Conservation (phyloP, 2,113 vertebrate species). For the Xiphophorus hellerii region DNA sequence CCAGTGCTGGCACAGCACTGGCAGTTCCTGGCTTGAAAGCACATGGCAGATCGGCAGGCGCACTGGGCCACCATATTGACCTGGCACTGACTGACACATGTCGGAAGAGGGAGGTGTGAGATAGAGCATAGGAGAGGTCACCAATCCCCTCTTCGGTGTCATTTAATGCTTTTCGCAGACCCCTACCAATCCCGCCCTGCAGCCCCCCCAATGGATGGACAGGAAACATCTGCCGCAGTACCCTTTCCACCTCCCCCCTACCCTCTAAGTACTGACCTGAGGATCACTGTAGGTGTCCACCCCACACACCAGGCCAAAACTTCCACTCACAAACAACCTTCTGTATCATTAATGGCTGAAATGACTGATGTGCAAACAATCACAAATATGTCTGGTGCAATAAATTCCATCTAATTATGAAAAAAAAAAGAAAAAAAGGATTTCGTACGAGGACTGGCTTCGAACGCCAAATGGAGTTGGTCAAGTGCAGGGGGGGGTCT, state of each 20-base stretch:
- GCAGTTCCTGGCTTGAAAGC: constrained; percentile 64
- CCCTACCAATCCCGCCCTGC: neutral
- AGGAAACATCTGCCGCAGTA: constrained; percentile 64
- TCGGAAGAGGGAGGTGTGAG: constrained; percentile 61
- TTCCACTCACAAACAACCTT: constrained; percentile 40
- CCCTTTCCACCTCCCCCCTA: constrained; percentile 4
- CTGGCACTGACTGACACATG: constrained; percentile 75
- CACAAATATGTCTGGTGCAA: constrained; percentile 9
- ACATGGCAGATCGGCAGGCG: constrained; percentile 68
- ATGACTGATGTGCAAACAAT: constrained; percentile 53
- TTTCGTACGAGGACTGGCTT: constrained; percentile 4
- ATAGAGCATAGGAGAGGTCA: constrained; percentile 58
- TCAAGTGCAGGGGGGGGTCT: constrained; percentile 44
- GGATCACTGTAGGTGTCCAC: neutral
- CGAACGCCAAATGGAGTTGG: constrained; percentile 31
- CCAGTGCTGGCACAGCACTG: constrained; percentile 22
- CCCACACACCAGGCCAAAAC: neutral
- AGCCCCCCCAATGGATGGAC: constrained; percentile 3
- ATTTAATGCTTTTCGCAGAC: constrained; percentile 30
- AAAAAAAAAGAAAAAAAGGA: constrained; percentile 14
- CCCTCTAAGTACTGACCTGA: neutral
- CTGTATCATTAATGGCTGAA: constrained; percentile 20
- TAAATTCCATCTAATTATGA: constrained; percentile 30
- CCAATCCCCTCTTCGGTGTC: constrained; percentile 38
- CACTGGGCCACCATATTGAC: constrained; percentile 70